Conservation (phyloP, 2,797 vertebrate species). For the Brachymystax lenok region DNA sequence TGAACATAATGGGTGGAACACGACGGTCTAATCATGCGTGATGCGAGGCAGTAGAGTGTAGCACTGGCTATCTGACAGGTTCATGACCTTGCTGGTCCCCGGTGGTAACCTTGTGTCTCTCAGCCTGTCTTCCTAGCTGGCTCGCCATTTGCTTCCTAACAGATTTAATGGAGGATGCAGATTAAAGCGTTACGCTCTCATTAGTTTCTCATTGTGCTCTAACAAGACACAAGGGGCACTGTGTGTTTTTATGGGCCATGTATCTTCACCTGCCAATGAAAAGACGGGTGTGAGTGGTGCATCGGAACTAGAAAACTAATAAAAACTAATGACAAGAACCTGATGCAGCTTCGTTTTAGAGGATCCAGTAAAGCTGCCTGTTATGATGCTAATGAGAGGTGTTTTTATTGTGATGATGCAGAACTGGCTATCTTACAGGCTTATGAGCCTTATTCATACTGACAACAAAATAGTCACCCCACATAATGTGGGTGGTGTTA, state of each 20-base stretch:
- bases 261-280: slow-evolving; percentile 19
- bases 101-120: slow-evolving; percentile 2
- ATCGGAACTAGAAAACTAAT: slow-evolving; percentile 38
- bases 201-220: slow-evolving; percentile 29
- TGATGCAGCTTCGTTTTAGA: slow-evolving; percentile 37
- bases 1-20: slow-evolving; percentile 2
- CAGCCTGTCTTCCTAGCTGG: not conserved
- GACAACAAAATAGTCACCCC: slow-evolving; percentile 39
- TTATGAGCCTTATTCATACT: slow-evolving; percentile 40
- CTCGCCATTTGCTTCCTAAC: slow-evolving; percentile 1
- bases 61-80: not conserved
- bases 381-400: slow-evolving; percentile 43
- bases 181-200: slow-evolving; percentile 19
- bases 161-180: slow-evolving; percentile 29
- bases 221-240: slow-evolving; percentile 37
- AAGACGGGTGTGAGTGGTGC: not conserved
- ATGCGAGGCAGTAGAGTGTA: not conserved
- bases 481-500: not conserved
- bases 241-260: slow-evolving; percentile 20
- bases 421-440: slow-evolving; percentile 32
- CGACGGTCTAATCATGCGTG: not conserved
- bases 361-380: slow-evolving; percentile 38
- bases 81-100: slow-evolving; percentile 1
- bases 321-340: slow-evolving; percentile 50
- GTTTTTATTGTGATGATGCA: slow-evolving; percentile 33